Evolutionary conservation across 1,140 invertebrate species (phyloP), one percentile per base, ranked within the genome.

Genomic region (Aradophagus sp.): DNA sequence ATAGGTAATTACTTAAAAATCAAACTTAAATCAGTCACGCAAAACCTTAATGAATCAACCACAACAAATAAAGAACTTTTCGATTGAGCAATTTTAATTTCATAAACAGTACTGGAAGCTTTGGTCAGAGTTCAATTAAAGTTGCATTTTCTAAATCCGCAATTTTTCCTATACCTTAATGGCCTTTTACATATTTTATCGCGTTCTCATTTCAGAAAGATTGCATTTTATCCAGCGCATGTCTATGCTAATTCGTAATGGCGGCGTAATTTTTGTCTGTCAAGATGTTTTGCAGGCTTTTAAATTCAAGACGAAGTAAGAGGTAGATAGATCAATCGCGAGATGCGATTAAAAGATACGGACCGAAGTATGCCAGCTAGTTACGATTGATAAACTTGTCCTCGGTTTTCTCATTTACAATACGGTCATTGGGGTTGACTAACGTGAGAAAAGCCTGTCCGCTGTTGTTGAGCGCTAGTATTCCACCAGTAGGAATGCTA

Each of bases 351-450:
- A 48, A 59, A 65, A 63, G 70, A 68, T 68, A 66, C 31, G 15
- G n/a, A 17, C 11, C 20, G 42, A 29, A 42, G 34, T n/a, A n/a
- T 20, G 13, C 53, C 36, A 42, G 27, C 45, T 12, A 20, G 45
- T 72, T 50, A 58, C 62, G 52, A 63, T 73, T 67, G 45, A 52
- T 58, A 62, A 73, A 73, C 58, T 73, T 41, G 70, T 73, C 69
- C 62, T 72, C 50, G 69, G 50, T 62, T 72, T 72, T 66, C 69
- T 66, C 62, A 65, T 66, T 72, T 50, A 62, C 69, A 72, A 66
- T 72, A 62, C 62, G 69, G 69, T 66, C 69, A 72, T 62, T 38
- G 19, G 56, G 50, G 44, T 50, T 72, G 69, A 72, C 67, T 72
- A 62, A 72, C 68, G 55, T 72, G 61, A 66, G 68, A 72, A 72